Evolutionary conservation across 2,797 vertebrate species (phyloP).

Genomic region (Halcyon leucocephala): DNA sequence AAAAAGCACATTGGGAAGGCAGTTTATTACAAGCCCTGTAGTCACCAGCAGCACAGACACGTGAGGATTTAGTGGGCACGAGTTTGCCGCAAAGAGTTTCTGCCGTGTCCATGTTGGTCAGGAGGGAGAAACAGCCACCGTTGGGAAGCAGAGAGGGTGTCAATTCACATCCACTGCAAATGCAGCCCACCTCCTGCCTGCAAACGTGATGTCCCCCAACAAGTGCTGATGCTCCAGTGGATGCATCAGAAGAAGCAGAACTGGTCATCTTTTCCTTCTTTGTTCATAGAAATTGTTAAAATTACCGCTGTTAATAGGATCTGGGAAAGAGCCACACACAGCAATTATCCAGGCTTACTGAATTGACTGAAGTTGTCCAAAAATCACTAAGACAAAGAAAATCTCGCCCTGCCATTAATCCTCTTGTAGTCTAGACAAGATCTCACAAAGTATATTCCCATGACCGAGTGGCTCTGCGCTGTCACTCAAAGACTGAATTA

Average conservation of each 20-base stretch:
- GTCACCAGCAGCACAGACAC: neutral
- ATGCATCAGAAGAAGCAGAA: neutral
- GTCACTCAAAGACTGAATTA: neutral
- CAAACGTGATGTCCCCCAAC: accelerated
- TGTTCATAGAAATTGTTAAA: neutral
- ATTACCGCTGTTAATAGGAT: neutral
- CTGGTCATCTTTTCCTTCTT: neutral
- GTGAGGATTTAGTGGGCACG: neutral
- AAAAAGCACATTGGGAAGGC: accelerated
- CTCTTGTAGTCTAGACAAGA: neutral
- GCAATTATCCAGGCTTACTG: slow-evolving; percentile 1
- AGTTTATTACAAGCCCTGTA: neutral
- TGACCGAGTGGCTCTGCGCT: neutral
- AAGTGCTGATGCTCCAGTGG: neutral
- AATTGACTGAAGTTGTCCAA: neutral
- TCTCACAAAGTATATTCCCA: neutral
- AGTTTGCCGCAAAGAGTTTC: neutral
- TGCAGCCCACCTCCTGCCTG: neutral
- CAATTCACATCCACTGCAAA: accelerated
- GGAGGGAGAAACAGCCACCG: neutral
- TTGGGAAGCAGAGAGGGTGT: neutral
- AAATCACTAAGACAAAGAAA: slow-evolving; percentile 39
- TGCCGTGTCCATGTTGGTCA: accelerated
- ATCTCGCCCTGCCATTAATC: neutral
- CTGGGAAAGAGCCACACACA: neutral